Conservation (phyloP, 2,113 vertebrate genomes). For the Phyllostomus hastatus region DNA sequence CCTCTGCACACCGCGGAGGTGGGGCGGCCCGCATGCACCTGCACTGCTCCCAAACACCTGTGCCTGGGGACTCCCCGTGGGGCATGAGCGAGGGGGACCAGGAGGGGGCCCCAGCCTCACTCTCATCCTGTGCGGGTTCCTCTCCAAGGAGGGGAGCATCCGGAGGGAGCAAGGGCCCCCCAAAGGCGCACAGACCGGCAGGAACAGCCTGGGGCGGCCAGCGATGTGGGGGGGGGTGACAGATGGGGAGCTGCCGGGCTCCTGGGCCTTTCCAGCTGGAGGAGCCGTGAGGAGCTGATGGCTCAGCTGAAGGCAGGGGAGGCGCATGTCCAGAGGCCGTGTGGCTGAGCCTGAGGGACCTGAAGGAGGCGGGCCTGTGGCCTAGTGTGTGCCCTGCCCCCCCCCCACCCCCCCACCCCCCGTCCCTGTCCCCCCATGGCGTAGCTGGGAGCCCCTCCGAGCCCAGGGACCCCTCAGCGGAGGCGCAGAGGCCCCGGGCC, state of each 20-base stretch:
- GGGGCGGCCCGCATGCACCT: not conserved
- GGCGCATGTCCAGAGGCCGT: not conserved
- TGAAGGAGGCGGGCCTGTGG: not conserved
- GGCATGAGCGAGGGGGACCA: not conserved
- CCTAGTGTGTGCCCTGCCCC: too few species aligned
- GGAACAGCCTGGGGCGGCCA: not conserved
- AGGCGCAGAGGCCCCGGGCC: not conserved
- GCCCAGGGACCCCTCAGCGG: not conserved
- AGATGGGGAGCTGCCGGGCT: accelerated
- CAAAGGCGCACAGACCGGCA: not conserved
- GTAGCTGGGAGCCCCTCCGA: not conserved
- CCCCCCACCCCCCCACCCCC: too few species aligned
- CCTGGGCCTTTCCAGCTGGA: not conserved
- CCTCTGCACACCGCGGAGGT: not conserved
- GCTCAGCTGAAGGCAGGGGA: not conserved
- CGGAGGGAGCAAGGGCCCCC: too few species aligned
- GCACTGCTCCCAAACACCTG: not conserved
- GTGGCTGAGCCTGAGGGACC: not conserved
- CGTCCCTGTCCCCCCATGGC: not conserved
- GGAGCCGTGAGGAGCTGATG: accelerated
- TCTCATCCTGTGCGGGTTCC: not conserved
- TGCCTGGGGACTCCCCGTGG: not conserved
- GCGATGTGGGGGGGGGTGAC: accelerated
- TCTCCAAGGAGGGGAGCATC: not conserved
- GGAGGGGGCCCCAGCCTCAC: too few species aligned